phyloP scores from a whole-genome alignment of 2,888 invertebrate genomes.

The Eupithecia dodoneata region DNA sequence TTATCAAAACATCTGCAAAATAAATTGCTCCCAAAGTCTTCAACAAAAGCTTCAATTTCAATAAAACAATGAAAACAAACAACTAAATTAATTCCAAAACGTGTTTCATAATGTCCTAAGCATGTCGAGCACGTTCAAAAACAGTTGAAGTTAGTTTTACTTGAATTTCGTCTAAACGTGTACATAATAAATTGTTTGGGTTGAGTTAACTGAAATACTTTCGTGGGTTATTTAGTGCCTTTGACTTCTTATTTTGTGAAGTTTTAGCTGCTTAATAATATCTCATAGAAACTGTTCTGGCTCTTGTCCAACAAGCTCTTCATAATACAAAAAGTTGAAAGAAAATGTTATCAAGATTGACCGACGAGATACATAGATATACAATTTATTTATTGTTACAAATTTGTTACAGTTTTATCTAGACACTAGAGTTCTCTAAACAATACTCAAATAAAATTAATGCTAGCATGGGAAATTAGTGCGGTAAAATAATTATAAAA shows the following conservation, averaged over 20 bases:
- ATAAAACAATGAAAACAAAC: neutral
- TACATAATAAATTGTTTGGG: constrained; percentile 2
- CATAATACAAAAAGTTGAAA: neutral
- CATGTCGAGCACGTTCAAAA: constrained; percentile 3
- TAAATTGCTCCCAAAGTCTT: constrained; percentile 17
- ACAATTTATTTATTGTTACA: too few species aligned
- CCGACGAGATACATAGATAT: neutral
- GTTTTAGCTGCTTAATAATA: constrained; percentile 2
- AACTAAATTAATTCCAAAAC: constrained; percentile 3
- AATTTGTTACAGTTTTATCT: too few species aligned
- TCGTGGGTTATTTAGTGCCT: neutral
- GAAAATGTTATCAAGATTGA: neutral
- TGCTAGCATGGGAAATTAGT: too few species aligned
- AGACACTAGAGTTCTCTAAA: too few species aligned
- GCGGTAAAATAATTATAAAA: neutral
- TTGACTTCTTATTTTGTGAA: neutral
- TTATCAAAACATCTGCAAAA: constrained; percentile 4
- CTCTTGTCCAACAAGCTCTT: neutral
- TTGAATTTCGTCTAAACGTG: constrained; percentile 1
- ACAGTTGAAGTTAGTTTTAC: neutral
- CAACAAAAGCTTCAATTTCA: constrained; percentile 1
- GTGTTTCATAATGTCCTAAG: neutral
- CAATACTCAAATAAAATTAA: too few species aligned
- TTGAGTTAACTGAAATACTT: neutral
- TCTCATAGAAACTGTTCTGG: neutral